Base-by-base conservation (phyloP, 2,797 vertebrate genomes). In the Galaxias olidus region DNA sequence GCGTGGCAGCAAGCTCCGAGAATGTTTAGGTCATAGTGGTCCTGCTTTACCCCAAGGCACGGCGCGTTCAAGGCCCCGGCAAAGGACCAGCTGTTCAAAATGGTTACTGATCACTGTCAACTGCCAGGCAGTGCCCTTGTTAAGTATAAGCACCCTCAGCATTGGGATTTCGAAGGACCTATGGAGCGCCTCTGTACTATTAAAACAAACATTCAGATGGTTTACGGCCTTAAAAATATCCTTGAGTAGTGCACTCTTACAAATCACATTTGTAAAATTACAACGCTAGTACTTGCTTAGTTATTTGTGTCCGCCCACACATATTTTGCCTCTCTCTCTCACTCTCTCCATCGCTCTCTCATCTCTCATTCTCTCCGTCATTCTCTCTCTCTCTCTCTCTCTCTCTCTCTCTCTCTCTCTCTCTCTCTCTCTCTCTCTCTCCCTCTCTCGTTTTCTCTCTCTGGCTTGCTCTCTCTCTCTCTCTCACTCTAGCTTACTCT, bases 11-110 rank as follows among this genome's bases (percentile, higher is more conserved):
- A 8, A 20, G 18, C 15, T 51, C 43, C 14, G 49, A 58, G 46
- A 53, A 59, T 8, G 53, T 50, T 59, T 3, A 19, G 51, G 55
- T 69, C 51, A 48, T 4, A 1, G 56, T 69, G 18, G 44, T 41
- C 47, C 12, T 59, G 51, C 61, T 40, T 9, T 12, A 45, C 49
- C 61, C 42, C 10, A 55, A n/a, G 52, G 69, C 48, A 14, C 9
- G 15, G 61, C 20, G 65, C 4, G 7, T 61, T 63, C 13, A 52
- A 72, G 68, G 56, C 19, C 56, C 54, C 18, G 0, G 65, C 45
- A 42, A 61, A 71, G 10, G 49, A 66, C 65, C 66, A 65, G 68
- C 60, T 71, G 64, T 71, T 74, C 50, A 44, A 40, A 47, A 20
- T 50, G 61, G 67, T 65, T 67, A 64, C 46, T 14, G 56, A 66